Evolutionary conservation across 1,140 invertebrate genomes (phyloP), one percentile per base, ranked within the genome.

Genomic region (Drusus annulatus): DNA sequence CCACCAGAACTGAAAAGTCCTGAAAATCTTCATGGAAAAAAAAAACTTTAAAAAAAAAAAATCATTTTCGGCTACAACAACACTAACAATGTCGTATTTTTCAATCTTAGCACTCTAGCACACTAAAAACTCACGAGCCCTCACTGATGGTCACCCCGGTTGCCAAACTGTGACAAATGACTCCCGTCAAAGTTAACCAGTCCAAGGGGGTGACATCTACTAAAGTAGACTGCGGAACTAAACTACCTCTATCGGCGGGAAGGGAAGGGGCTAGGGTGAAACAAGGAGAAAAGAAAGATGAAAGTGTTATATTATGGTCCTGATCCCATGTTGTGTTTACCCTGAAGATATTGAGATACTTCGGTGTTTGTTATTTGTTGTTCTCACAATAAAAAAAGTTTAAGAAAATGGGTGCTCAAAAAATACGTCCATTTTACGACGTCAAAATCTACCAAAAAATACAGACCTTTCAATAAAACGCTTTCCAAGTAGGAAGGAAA

Each of bases 161-260:
- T n/a, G 21, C 4, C 65, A 69, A 69, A 69, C 31, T 69, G 65
- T 69, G 45, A 69, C 65, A 69, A 69, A 69, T 69, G 65, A 69
- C 45, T 69, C 65, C 65, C 65, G 36, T 69, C 65, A 69, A 69
- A 69, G 65, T 69, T 69, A 69, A 69, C 65, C 36, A 45, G 65
- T 69, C 51, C 65, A 50, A n/a, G 54, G 65, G 65, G 65, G 65
- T 69, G 65, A 69, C 36, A 69, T 51, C 36, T 19, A 69, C 65
- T 51, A 51, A 69, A 69, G 36, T 51, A 23, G 13, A 45, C 21
- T 15, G 25, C 25, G 25, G 25, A 5, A 28, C 25, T 28, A 28
- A 28, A 28, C 2, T 28, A 28, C 25, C 5, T 2, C 25, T 28
- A 28, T 28, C 3, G 16, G n/a, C 6, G 25, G 16, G 0, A 68